Conservation (phyloP, 2,888 invertebrate genomes). For the Elegia similella region DNA sequence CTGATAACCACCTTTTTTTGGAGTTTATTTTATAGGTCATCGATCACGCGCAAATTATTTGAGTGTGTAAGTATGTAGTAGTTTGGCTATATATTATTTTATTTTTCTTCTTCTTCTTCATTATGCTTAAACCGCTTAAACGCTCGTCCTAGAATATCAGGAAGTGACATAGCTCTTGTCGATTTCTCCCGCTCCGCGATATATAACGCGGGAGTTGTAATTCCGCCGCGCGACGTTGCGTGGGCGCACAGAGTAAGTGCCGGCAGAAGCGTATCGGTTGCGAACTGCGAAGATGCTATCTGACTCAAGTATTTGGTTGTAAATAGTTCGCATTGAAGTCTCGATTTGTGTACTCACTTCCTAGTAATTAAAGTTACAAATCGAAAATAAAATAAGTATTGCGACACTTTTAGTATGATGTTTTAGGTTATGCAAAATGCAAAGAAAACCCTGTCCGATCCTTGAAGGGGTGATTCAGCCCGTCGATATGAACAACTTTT, state of each 20-base stretch:
- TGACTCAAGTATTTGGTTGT: conserved; percentile 10
- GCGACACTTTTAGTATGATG: too few species aligned
- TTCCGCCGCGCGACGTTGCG: conserved; percentile 58
- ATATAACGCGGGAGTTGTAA: conserved; percentile 54
- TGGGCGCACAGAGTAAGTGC: conserved; percentile 51
- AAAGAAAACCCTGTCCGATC: too few species aligned
- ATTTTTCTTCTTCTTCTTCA: neutral
- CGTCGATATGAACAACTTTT: too few species aligned
- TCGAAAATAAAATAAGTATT: neutral
- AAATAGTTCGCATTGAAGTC: conserved; percentile 10
- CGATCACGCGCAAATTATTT: too few species aligned
- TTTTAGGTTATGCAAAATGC: too few species aligned
- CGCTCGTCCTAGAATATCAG: conserved; percentile 2
- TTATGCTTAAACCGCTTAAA: neutral
- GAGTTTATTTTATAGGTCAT: too few species aligned
- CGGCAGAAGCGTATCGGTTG: conserved; percentile 44
- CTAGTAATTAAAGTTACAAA: neutral
- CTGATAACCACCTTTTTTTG: too few species aligned
- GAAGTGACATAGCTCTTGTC: conserved; percentile 22
- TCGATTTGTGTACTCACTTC: conserved; percentile 1
- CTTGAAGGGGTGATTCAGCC: too few species aligned
- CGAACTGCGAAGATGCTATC: conserved; percentile 5
- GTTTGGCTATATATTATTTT: too few species aligned
- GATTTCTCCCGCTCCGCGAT: conserved; percentile 29
- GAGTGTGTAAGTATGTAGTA: too few species aligned